A percentile compares a stretch with the other conserved stretches of the same genome.
Conservation (phyloP, 2,113 vertebrate genomes). For the Rhabdornis inornatus region DNA sequence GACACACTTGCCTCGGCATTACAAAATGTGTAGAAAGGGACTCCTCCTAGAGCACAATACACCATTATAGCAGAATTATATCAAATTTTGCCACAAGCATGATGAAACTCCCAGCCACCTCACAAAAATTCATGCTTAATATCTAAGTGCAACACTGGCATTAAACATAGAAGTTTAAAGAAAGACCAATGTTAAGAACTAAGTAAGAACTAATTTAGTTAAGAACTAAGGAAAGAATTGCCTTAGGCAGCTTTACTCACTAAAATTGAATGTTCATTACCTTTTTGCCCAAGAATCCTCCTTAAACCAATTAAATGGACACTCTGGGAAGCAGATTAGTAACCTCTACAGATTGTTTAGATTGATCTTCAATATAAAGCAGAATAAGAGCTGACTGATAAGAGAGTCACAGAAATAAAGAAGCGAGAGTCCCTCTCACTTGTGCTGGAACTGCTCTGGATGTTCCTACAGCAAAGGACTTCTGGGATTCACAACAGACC, state of each 20-base stretch:
- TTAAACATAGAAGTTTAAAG: not conserved
- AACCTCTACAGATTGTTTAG: not conserved
- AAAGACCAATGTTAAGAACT: not conserved
- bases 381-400: not conserved
- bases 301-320: not conserved
- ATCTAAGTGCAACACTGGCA: not conserved
- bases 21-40: not conserved
- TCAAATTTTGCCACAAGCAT: not conserved
- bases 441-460: not conserved
- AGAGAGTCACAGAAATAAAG: not conserved
- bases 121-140: not conserved
- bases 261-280: not conserved
- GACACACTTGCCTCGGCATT: not conserved
- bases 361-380: not conserved
- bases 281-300: not conserved
- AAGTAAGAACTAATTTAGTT: not conserved
- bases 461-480: not conserved
- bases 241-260: not conserved
- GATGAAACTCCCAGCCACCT: not conserved
- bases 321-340: not conserved
- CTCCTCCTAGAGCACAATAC: not conserved
- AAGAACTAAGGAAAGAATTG: not conserved
- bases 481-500: not conserved
- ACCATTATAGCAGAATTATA: not conserved
- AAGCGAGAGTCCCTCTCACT: not conserved